Evolutionary conservation across 2,888 invertebrate species (phyloP), one percentile per base, ranked within the genome.

Genomic region (Leptarthrus brevirostris): DNA sequence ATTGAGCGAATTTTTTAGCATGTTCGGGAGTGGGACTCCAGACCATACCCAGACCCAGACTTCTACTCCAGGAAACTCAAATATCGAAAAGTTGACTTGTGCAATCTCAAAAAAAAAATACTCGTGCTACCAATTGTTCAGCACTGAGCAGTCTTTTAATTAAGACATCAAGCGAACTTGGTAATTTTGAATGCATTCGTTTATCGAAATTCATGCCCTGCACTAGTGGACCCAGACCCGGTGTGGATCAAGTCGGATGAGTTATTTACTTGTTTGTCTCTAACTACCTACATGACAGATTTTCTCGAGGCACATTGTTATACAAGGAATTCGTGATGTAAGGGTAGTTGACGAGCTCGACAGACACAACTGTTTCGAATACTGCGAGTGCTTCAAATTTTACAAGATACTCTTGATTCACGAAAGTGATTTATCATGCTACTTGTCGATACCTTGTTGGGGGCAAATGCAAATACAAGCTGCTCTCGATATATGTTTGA

Each of bases 251-350:
- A 54, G 71, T 26, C 56, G 56, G 72, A 72, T 44, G 72, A 58
- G 30, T 72, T 72, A 72, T 47, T 72, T 72, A 58, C 56, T 72
- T 72, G 72, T 72, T 72, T 56, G 18, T 40, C 47, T 26, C 69
- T 69, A 69, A 69, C 69, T 69, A 69, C 69, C 69, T 69, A 69
- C 69, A 69, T 69, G 69, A 69, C 69, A 69, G 69, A 69, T 69
- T 61, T 61, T 30, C 73, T 49, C 30, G 47, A 71, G 53, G 76
- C 70, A 77, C 74, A 74, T 77, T 77, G 77, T 78, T 76, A 76
- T 78, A 78, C 78, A 78, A 76, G 74, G 75, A 78, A 77, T 78
- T 78, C 78, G 78, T 78, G 78, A 78, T 76, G 61, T 61, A 47
- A 72, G 56, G 56, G 40, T 56, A 56, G 47, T 36, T 56, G 72